Evolutionary conservation across 2,888 invertebrate species (phyloP).

Genomic region (Drosophila kambysellisi): DNA sequence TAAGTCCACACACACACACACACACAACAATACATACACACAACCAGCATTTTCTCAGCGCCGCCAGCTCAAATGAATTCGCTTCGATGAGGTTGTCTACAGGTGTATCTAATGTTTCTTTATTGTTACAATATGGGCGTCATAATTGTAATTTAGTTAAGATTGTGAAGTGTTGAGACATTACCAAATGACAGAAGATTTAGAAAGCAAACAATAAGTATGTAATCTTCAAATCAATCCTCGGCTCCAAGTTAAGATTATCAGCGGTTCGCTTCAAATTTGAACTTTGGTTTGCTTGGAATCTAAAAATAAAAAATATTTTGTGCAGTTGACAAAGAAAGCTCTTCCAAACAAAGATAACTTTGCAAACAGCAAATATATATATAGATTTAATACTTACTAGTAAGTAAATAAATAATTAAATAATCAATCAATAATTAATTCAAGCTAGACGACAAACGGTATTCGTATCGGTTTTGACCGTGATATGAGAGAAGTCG

Average conservation of each 20-base stretch:
- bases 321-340: too few species aligned
- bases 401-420: background rate
- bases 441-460: background rate
- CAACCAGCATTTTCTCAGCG: slow-evolving; percentile 63
- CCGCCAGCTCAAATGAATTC: slow-evolving; percentile 59
- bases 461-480: too few species aligned
- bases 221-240: background rate
- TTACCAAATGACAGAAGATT: slow-evolving; percentile 43
- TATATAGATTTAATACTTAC: background rate
- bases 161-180: slow-evolving; percentile 57
- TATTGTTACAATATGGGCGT: slow-evolving; percentile 65
- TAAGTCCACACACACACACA: slow-evolving; percentile 17
- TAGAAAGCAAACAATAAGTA: slow-evolving; percentile 51
- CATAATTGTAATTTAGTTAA: slow-evolving; percentile 57
- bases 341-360: background rate
- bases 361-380: background rate
- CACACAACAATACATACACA: background rate
- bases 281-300: background rate
- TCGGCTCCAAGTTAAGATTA: background rate
- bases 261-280: background rate
- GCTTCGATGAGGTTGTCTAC: slow-evolving; percentile 41
- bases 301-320: background rate
- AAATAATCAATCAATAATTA: background rate
- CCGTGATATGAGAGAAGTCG: background rate
- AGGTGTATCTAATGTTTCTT: slow-evolving; percentile 62